Evolutionary conservation across 2,888 invertebrate genomes (phyloP), one percentile per base, ranked within the genome.

Genomic region (Ashinkailepas kermadecensis): DNA sequence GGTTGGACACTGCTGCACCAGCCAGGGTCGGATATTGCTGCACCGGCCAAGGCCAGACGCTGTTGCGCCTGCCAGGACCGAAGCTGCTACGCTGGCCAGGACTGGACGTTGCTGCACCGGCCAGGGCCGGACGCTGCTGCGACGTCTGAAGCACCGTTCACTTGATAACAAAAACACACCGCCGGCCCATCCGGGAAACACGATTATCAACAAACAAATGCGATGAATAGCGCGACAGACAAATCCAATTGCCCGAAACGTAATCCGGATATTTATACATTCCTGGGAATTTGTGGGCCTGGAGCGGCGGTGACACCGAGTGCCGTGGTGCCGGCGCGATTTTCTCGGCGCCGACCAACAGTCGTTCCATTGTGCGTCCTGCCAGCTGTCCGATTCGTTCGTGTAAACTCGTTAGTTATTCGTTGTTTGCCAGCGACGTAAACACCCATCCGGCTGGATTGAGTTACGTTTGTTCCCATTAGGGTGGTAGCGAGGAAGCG

Each of bases 211-310:
- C 67, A 67, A 67, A 67, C 67, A 67, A 25, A 21, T 23, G 67
- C 67, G 8, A 39, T 39, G 67, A 21, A 25, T 10, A 64, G 8
- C 10, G 21, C 64, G 67, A 12, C 67, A 67, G 67, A 67, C 67
- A 67, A 67, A 67, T 67, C 67, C 67, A 67, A 67, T 67, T 25
- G 67, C 67, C 67, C n/a, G 11, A 67, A 67, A 25, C n/a, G 67
- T 67, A 67, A 67, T 67, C 67, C 67, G 23, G 25, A 67, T 25
- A 25, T 25, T 23, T 23, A 12, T 12, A 11, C 67, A 25, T 25
- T 25, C n/a, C 25, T 25, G 23, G 23, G 67, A 25, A 25, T 23
- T 67, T 67, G 67, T 67, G 21, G 67, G 25, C 11, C 25, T 67
- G 23, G 67, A 21, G 23, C 11, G 23, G 10, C 25, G 67, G 9